Percentiles rank a stretch among this genome's conserved stretches.
Evolutionary conservation across 2,113 vertebrate genomes (phyloP).

Genomic region (Onychostoma macrolepis): DNA sequence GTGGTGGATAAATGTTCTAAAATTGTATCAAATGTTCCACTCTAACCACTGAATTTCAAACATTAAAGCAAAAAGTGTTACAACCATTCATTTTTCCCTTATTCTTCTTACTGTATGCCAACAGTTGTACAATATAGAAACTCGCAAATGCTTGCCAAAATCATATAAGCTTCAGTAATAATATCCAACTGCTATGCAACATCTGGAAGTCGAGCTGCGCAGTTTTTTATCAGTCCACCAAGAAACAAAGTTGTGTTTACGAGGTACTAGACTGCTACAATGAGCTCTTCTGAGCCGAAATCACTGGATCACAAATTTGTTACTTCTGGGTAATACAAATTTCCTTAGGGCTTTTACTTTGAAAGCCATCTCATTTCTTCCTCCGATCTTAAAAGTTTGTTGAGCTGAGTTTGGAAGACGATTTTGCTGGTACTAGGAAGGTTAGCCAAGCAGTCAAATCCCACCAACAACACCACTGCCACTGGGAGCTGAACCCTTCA

Average conservation of each 20-base stretch:
- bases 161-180: neutral
- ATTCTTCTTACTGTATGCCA: neutral
- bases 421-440: neutral
- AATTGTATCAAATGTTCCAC: neutral
- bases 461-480: conserved; percentile 2
- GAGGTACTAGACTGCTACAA: neutral
- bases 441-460: conserved; percentile 6
- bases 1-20: neutral
- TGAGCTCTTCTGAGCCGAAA: neutral
- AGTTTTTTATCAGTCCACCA: neutral
- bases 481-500: neutral
- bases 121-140: neutral
- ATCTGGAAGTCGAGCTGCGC: neutral
- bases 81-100: neutral
- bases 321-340: neutral
- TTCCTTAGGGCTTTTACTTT: conserved; percentile 22
- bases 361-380: neutral
- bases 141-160: neutral
- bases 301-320: neutral
- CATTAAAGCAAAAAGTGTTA: neutral
- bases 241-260: neutral
- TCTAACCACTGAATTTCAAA: neutral
- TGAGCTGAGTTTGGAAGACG: neutral
- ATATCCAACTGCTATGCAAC: neutral
- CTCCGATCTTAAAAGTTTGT: conserved; percentile 16